These are phyloP conservation scores for Melanotaenia boesemani DNA, from an alignment of 2,797 vertebrate species.

Conservation along the genomic window DNA sequence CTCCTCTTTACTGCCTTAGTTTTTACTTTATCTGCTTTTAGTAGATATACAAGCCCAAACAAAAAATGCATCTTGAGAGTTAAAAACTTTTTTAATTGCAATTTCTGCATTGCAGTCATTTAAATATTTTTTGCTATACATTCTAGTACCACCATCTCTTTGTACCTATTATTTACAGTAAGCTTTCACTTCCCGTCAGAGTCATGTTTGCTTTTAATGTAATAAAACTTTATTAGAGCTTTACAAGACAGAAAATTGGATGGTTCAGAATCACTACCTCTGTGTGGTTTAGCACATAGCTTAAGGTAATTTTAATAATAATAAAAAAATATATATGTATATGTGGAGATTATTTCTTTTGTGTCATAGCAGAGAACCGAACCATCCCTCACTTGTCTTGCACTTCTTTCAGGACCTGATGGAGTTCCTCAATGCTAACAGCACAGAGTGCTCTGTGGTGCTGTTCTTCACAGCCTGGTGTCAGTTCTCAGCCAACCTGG, in stretches of 20 bases:
- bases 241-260: neutral
- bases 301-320: neutral
- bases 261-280: neutral
- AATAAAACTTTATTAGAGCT: neutral
- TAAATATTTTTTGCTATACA: neutral
- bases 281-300: neutral
- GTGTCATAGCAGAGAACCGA: neutral
- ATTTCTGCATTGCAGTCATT: no score
- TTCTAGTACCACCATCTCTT: neutral
- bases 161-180: neutral
- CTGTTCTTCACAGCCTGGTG: slow-evolving; percentile 97
- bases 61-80: neutral
- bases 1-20: neutral
- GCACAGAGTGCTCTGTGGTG: slow-evolving; percentile 93
- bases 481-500: slow-evolving; percentile 93
- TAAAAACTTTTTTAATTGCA: neutral
- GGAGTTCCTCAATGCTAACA: slow-evolving; percentile 94
- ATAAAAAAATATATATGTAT: neutral
- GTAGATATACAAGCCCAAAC: neutral
- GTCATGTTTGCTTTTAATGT: neutral
- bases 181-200: neutral
- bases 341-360: no score
- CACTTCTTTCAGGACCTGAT: slow-evolving; percentile 89
- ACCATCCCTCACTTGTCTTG: neutral
- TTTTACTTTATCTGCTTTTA: neutral